These are phyloP conservation scores for Pan paniscus DNA, from an alignment of 2,113 vertebrate genomes.

Conservation along the genomic window DNA sequence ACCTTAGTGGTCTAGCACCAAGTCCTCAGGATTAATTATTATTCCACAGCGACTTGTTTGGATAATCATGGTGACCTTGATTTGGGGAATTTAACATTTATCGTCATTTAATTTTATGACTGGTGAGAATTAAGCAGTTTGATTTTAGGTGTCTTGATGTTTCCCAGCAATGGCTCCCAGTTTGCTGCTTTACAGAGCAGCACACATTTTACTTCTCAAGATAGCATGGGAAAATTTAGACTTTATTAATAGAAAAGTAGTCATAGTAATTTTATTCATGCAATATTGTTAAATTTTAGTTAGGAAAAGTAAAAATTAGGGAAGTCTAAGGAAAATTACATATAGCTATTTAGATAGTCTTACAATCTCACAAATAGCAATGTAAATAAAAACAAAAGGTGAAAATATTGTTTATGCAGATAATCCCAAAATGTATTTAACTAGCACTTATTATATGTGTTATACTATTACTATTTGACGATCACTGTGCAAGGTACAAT, in stretches of 20 bases:
- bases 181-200: constrained; percentile 6
- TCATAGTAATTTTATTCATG: background rate
- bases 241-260: constrained; percentile 33
- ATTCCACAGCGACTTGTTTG: background rate
- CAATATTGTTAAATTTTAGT: background rate
- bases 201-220: background rate
- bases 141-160: constrained; percentile 36
- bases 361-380: background rate
- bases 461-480: background rate
- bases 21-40: background rate
- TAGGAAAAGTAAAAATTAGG: background rate
- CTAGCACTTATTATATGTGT: background rate
- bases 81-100: background rate
- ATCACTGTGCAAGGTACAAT: background rate
- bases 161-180: constrained; percentile 1
- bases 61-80: background rate
- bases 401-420: background rate
- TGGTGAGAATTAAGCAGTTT: constrained; percentile 28
- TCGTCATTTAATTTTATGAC: constrained; percentile 14
- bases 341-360: background rate
- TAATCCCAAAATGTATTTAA: background rate
- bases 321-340: background rate
- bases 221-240: background rate
- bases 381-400: background rate
- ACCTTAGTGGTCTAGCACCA: background rate